A percentile compares a stretch with the other conserved stretches of the same genome.
These are phyloP conservation scores for Yponomeuta plumbellus DNA, from an alignment of 2,888 invertebrate species.

Conservation along the genomic window DNA sequence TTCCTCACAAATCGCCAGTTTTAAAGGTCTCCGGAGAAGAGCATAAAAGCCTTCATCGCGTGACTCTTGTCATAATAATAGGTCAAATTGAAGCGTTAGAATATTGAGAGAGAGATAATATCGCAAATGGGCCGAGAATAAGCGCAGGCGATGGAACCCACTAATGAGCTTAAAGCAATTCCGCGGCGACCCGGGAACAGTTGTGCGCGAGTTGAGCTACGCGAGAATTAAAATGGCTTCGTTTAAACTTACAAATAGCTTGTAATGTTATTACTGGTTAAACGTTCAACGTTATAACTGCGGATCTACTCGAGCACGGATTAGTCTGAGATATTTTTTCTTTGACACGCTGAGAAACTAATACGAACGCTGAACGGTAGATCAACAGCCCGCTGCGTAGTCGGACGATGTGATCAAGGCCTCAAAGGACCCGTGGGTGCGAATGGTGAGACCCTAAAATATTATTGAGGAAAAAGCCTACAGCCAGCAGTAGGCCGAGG, in stretches of 20 bases:
- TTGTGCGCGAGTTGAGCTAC: neutral
- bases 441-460: too few species aligned
- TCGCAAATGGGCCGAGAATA: neutral
- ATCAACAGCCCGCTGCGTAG: too few species aligned
- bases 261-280: neutral
- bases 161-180: neutral
- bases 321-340: neutral
- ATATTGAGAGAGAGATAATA: neutral
- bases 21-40: neutral
- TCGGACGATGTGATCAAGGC: too few species aligned
- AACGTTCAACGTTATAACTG: neutral
- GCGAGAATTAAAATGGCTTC: conserved; percentile 9
- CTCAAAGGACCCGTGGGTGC: too few species aligned
- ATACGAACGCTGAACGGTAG: neutral
- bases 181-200: neutral
- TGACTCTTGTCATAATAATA: neutral
- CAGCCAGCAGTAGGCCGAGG: too few species aligned
- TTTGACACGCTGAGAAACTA: neutral
- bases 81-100: neutral
- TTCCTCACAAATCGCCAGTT: too few species aligned
- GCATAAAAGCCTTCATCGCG: neutral
- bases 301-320: neutral
- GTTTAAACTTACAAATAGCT: neutral
- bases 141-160: neutral
- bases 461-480: too few species aligned